Conservation (phyloP, 2,888 invertebrate genomes). For the Myopa testacea region DNA sequence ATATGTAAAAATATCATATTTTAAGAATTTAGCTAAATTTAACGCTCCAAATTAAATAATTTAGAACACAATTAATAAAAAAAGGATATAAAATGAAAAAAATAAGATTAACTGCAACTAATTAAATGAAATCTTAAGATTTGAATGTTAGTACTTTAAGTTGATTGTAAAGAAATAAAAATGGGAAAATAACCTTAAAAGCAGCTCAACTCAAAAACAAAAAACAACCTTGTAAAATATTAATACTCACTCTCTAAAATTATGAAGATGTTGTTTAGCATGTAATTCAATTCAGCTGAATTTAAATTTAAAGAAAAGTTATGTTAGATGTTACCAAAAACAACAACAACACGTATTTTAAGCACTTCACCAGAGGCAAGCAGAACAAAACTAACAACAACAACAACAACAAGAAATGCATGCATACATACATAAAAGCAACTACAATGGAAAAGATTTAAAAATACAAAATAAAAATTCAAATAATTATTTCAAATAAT, state of each 20-base stretch:
- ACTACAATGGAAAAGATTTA: neutral
- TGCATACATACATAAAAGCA: neutral
- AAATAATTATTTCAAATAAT: constrained; percentile 1
- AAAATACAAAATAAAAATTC: neutral
- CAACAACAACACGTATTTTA: neutral
- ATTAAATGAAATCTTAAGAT: neutral
- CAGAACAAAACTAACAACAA: neutral
- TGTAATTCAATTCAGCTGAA: neutral
- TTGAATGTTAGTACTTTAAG: constrained; percentile 7
- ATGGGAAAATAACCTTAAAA: neutral
- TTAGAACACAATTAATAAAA: neutral
- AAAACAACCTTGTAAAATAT: neutral
- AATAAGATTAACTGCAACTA: no score
- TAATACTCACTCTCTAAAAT: neutral
- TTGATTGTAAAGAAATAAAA: neutral
- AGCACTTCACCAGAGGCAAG: neutral
- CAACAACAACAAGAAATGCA: neutral
- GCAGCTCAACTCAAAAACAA: neutral
- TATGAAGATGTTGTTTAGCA: constrained; percentile 3
- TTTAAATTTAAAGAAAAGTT: neutral
- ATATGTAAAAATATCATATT: neutral
- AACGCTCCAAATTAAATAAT: neutral
- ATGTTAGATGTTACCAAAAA: neutral
- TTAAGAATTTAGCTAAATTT: neutral
- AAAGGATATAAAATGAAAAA: neutral